phyloP scores from a whole-genome alignment of 2,888 invertebrate species.

The Drosophila conformis region DNA sequence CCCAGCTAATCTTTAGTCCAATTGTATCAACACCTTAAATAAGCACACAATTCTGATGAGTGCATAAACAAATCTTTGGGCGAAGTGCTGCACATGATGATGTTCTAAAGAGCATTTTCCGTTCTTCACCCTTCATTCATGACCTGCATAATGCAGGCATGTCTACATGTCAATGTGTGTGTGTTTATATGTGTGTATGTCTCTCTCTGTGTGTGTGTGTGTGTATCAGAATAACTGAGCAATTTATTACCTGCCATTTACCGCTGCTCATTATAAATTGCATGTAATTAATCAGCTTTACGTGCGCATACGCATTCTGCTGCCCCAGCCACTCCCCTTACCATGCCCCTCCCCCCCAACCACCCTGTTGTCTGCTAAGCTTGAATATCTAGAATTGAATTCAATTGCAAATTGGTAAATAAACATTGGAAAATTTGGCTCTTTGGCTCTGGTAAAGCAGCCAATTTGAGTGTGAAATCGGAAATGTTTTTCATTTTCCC shows the following conservation, averaged over 20 bases:
- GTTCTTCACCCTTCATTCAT: constrained; percentile 60
- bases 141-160: constrained; percentile 45
- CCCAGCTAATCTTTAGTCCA: constrained; percentile 20
- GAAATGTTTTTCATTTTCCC: constrained; percentile 53
- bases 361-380: not conserved
- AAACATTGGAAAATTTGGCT: constrained; percentile 59
- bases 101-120: constrained; percentile 44
- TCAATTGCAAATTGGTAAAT: constrained; percentile 72
- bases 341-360: not conserved
- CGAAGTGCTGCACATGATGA: constrained; percentile 19
- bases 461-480: constrained; percentile 71
- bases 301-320: constrained; percentile 68
- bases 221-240: constrained; percentile 29
- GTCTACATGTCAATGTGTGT: not conserved
- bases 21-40: constrained; percentile 26
- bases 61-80: constrained; percentile 45
- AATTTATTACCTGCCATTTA: constrained; percentile 81
- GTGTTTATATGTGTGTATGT: constrained; percentile 5
- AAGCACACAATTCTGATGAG: constrained; percentile 20
- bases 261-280: constrained; percentile 77
- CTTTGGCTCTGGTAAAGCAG: constrained; percentile 36
- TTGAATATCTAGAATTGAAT: constrained; percentile 70
- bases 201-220: constrained; percentile 21
- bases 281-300: constrained; percentile 75
- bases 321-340: not conserved